Conservation (phyloP, 1,140 invertebrate species). For the Brachionus manjavacas region DNA sequence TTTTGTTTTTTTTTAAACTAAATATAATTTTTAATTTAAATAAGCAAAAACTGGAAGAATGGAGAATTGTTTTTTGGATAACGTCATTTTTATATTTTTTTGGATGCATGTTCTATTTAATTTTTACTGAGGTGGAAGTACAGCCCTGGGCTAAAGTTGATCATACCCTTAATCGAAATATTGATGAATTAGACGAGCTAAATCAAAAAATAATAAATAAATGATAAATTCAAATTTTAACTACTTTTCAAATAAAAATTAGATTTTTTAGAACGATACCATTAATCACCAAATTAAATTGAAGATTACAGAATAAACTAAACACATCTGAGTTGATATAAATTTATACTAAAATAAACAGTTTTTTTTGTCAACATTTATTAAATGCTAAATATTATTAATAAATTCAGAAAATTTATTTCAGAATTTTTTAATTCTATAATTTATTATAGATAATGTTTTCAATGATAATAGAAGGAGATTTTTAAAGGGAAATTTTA, state of each 20-base stretch:
- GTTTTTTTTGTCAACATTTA: too few species aligned
- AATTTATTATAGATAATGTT: too few species aligned
- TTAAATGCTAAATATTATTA: too few species aligned
- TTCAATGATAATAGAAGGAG: background rate
- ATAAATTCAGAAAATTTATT: too few species aligned
- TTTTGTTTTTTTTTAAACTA: background rate
- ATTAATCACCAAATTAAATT: too few species aligned
- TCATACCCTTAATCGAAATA: background rate
- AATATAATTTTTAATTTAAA: background rate
- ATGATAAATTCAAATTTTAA: background rate
- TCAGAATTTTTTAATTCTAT: too few species aligned
- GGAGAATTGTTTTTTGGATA: conserved; percentile 28
- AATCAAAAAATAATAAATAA: background rate
- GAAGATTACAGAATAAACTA: too few species aligned
- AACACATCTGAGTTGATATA: too few species aligned
- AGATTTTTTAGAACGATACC: too few species aligned
- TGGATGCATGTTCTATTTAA: conserved; percentile 3
- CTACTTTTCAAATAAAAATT: too few species aligned
- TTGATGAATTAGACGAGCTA: background rate
- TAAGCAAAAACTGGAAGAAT: conserved; percentile 26
- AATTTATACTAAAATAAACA: too few species aligned
- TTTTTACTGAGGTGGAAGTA: conserved; percentile 2
- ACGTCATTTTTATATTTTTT: conserved; percentile 19
- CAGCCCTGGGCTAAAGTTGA: conserved; percentile 12
- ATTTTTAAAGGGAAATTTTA: background rate